These are phyloP conservation scores for Nylanderia fulva DNA, from an alignment of 1,140 invertebrate genomes.

Conservation along the genomic window DNA sequence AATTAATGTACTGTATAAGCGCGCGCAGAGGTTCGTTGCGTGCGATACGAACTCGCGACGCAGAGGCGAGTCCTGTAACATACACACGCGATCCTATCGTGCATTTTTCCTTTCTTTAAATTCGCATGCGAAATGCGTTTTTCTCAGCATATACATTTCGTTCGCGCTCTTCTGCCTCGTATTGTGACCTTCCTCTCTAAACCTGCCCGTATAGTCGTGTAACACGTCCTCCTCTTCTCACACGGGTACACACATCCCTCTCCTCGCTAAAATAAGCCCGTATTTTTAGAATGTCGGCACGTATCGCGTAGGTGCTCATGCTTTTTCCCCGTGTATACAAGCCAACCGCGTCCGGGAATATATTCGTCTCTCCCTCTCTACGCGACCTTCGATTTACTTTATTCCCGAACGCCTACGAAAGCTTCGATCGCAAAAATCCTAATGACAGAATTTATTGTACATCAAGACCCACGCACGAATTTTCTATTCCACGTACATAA, in stretches of 20 bases:
- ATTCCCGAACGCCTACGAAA: slow-evolving; percentile 6
- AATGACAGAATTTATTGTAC: slow-evolving; percentile 7
- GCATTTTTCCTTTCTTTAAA: not conserved
- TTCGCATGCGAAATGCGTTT: not conserved
- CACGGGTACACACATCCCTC: slow-evolving; percentile 40
- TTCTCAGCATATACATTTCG: slow-evolving; percentile 1
- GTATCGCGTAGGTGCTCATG: slow-evolving; percentile 65
- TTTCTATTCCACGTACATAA: not conserved
- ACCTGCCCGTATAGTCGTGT: slow-evolving; percentile 29
- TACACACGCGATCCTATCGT: no score
- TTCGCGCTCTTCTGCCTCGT: slow-evolving; percentile 6
- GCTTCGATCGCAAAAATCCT: slow-evolving; percentile 11
- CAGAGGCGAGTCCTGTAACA: no score
- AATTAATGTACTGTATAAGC: no score
- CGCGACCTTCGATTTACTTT: slow-evolving; percentile 62
- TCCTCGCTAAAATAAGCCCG: slow-evolving; percentile 64
- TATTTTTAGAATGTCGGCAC: slow-evolving; percentile 67
- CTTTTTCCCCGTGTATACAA: slow-evolving; percentile 53
- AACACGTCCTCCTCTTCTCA: slow-evolving; percentile 58
- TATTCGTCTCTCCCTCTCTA: slow-evolving; percentile 55
- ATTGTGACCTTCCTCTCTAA: slow-evolving; percentile 40
- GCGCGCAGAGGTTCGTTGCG: no score
- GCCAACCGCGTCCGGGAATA: slow-evolving; percentile 42
- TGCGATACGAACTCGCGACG: no score
- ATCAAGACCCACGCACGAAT: not conserved